Percentiles rank a stretch among this genome's conserved stretches.
Conservation (phyloP, 2,797 vertebrate species). For the Cirrhinus mrigala region DNA sequence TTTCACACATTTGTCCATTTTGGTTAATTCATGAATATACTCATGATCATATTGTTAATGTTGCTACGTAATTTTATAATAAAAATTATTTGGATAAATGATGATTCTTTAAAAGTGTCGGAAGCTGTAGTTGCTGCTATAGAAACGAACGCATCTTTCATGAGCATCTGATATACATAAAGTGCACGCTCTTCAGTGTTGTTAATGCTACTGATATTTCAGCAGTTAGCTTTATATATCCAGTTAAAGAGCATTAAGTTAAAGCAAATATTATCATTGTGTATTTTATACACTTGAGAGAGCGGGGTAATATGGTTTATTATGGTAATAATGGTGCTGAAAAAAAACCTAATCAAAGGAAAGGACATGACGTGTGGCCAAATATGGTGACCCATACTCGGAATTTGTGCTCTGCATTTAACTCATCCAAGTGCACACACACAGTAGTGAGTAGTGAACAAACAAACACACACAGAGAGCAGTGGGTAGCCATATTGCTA, state of each 20-base stretch:
- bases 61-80: background rate
- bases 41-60: background rate
- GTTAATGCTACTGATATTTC: background rate
- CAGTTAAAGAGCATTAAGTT: background rate
- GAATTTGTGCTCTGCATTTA: too few species aligned
- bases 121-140: background rate
- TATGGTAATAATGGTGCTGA: background rate
- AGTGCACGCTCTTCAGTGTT: accelerated
- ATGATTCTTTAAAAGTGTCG: background rate
- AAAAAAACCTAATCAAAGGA: too few species aligned
- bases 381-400: too few species aligned
- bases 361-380: too few species aligned
- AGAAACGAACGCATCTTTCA: background rate
- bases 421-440: too few species aligned
- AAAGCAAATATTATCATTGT: background rate
- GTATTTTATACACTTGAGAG: background rate
- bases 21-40: background rate
- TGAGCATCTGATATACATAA: background rate
- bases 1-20: background rate
- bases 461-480: too few species aligned
- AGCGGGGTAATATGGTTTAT: background rate
- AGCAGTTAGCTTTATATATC: background rate
- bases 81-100: background rate
- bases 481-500: too few species aligned
- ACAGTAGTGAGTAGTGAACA: too few species aligned